These are phyloP conservation scores for Ditula angustiorana DNA, from an alignment of 2,888 invertebrate genomes.

Conservation along the genomic window DNA sequence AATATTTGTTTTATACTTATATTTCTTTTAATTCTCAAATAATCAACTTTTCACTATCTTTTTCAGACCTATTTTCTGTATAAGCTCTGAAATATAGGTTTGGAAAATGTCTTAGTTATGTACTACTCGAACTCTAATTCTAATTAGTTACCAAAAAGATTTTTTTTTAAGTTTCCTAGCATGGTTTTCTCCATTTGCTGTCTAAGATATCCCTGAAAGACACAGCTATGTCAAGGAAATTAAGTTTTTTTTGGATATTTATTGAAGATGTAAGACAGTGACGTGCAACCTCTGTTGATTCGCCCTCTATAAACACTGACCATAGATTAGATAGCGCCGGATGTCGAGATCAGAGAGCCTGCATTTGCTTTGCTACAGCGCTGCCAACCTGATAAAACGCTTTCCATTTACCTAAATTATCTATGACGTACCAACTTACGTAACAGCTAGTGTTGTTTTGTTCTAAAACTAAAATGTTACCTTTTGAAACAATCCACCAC, in stretches of 20 bases:
- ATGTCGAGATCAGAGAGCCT: constrained; percentile 65
- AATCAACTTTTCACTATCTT: too few relatives aligned
- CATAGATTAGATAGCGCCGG: constrained; percentile 82
- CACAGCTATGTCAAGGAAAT: neutral
- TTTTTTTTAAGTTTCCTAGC: too few relatives aligned
- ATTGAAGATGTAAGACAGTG: constrained; percentile 23
- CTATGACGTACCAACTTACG: constrained; percentile 2
- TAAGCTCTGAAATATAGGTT: too few relatives aligned
- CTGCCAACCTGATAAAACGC: constrained; percentile 55
- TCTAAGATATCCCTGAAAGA: neutral
- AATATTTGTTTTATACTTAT: too few relatives aligned
- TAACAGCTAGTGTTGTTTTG: neutral
- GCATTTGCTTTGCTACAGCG: constrained; percentile 41
- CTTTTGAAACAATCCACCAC: constrained; percentile 15
- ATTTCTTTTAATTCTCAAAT: too few relatives aligned
- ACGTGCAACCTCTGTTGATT: constrained; percentile 63
- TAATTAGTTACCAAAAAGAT: too few relatives aligned
- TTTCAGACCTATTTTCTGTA: too few relatives aligned
- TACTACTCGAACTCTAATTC: too few relatives aligned
- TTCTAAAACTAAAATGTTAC: neutral
- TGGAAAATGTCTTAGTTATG: too few relatives aligned
- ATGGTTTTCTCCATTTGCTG: neutral
- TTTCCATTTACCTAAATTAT: constrained; percentile 49
- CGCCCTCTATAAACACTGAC: constrained; percentile 77
- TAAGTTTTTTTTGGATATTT: constrained; percentile 10